phyloP scores from a whole-genome alignment of 37 sponge, comb jelly and placozoan genomes.

The Theonella swinhoei region DNA sequence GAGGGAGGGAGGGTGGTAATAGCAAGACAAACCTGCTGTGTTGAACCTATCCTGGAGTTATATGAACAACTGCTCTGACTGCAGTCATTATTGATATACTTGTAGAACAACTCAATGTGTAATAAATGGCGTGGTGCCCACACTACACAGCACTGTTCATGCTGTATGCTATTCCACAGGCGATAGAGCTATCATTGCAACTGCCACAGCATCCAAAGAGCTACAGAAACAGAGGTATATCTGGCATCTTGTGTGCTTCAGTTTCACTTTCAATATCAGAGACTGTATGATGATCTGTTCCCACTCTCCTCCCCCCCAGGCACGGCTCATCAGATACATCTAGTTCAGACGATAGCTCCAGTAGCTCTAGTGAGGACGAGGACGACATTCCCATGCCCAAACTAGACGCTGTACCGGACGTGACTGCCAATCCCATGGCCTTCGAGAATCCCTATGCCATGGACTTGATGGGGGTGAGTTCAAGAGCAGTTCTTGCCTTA shows the following conservation, averaged over 20 bases:
- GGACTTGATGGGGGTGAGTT: conserved; percentile 11
- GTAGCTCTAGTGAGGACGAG: neutral
- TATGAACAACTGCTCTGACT: neutral
- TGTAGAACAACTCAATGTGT: too few species aligned
- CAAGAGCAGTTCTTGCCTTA: too few species aligned
- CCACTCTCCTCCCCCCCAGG: too few species aligned
- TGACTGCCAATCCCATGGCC: conserved; percentile 8
- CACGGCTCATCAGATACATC: conserved; percentile 1
- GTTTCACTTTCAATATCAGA: neutral
- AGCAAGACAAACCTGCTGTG: too few species aligned
- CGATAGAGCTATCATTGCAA: neutral
- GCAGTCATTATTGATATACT: neutral
- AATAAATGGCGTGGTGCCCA: too few species aligned
- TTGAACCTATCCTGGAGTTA: too few species aligned
- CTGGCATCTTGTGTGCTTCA: neutral
- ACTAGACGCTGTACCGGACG: neutral
- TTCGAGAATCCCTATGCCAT: conserved; percentile 48
- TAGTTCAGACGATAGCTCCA: neutral
- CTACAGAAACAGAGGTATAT: neutral
- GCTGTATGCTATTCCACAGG: too few species aligned
- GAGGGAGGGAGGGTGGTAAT: neutral
- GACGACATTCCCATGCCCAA: neutral
- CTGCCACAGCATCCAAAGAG: neutral
- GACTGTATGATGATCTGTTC: neutral
- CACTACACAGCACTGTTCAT: too few species aligned